These are phyloP conservation scores for Trachelus tabidus DNA, from an alignment of 2,888 invertebrate genomes.

Conservation along the genomic window DNA sequence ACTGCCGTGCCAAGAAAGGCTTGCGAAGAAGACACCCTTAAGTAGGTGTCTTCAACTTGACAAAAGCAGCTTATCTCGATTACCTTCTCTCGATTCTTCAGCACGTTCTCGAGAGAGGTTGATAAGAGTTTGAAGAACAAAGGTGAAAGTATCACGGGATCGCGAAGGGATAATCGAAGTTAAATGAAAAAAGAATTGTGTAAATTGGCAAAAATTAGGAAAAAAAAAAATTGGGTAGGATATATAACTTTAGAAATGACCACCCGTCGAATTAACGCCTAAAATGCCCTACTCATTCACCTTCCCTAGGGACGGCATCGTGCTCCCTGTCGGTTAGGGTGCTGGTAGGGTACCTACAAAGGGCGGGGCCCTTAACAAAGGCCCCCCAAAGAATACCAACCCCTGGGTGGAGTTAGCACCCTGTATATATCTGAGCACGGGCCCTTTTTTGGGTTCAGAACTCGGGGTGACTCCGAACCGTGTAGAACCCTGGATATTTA, in stretches of 20 bases:
- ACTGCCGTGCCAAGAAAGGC: not conserved
- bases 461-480: conserved; percentile 41
- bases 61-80: conserved; percentile 35
- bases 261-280: conserved; percentile 59
- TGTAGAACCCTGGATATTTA: conserved; percentile 20
- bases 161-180: not conserved
- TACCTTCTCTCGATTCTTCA: conserved; percentile 27
- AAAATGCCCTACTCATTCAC: conserved; percentile 50
- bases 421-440: conserved; percentile 45
- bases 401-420: conserved; percentile 63
- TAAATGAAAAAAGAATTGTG: not conserved
- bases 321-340: not conserved
- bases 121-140: conserved; percentile 17
- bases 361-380: conserved; percentile 19
- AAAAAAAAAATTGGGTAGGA: not conserved
- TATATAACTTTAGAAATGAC: conserved; percentile 25
- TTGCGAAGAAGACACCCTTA: not conserved
- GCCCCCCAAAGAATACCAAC: conserved; percentile 51
- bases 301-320: conserved; percentile 38
- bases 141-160: not conserved
- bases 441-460: conserved; percentile 44
- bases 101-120: conserved; percentile 25
- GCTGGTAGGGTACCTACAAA: not conserved
- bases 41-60: not conserved
- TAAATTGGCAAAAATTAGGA: not conserved